These are phyloP conservation scores for Sialia sialis DNA, from an alignment of 2,113 vertebrate species.

Conservation along the genomic window DNA sequence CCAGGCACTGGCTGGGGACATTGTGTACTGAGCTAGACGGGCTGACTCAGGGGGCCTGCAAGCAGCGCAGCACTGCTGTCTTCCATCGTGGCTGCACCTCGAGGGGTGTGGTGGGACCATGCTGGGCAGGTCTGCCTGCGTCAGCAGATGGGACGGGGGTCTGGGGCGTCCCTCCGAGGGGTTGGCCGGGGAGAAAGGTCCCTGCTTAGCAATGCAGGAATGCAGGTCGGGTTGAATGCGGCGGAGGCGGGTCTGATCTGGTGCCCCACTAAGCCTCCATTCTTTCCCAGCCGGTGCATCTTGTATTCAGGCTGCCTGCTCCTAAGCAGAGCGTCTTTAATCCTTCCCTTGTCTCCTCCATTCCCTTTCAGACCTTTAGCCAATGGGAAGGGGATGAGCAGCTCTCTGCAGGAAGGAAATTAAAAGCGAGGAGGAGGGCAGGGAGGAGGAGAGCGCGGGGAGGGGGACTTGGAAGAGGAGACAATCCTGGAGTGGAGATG, in stretches of 20 bases:
- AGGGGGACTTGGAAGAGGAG: conserved; percentile 55
- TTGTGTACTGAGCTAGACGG: neutral
- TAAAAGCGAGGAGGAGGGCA: conserved; percentile 55
- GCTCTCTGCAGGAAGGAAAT: conserved; percentile 62
- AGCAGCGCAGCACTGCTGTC: neutral
- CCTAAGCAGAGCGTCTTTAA: conserved; percentile 67
- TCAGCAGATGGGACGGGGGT: neutral
- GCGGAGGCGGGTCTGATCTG: conserved; percentile 45
- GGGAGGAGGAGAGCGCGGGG: conserved; percentile 29
- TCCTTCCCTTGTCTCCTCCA: conserved; percentile 62
- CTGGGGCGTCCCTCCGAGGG: neutral
- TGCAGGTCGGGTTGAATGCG: conserved; percentile 34
- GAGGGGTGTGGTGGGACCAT: neutral
- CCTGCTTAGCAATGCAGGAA: conserved; percentile 58
- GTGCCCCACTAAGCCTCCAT: conserved; percentile 59
- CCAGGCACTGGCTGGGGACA: neutral
- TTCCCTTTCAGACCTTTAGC: conserved; percentile 56
- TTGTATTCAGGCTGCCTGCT: conserved; percentile 64
- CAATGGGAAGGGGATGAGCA: conserved; percentile 64
- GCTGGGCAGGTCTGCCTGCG: neutral
- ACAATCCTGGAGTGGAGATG: conserved; percentile 63
- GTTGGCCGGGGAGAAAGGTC: neutral
- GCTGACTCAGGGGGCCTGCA: neutral
- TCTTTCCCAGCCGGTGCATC: conserved; percentile 64
- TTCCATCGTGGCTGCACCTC: neutral